Evolutionary conservation across 2,797 vertebrate species (phyloP).

Genomic region (Eulemur rubriventer): DNA sequence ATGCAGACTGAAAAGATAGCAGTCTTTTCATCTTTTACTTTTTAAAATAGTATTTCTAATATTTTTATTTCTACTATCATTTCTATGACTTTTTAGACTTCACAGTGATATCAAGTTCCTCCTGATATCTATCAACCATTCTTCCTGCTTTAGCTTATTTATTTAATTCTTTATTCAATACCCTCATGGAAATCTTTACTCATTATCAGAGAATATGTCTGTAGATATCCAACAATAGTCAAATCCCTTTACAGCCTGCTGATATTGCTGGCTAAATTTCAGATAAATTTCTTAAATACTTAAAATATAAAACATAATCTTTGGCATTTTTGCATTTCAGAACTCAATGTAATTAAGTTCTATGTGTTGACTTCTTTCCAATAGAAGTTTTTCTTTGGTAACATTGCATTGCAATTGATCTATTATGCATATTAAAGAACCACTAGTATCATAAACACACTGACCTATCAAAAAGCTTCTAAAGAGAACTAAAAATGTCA

Average conservation of each 20-base stretch:
- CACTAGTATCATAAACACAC: conserved; percentile 68
- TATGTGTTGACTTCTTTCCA: conserved; percentile 65
- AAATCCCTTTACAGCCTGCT: background rate
- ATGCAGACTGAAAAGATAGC: background rate
- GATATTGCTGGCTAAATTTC: conserved; percentile 28
- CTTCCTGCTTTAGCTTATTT: background rate
- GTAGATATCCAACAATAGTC: background rate
- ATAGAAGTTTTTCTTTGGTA: conserved; percentile 76
- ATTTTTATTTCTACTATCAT: background rate
- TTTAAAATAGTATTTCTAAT: conserved; percentile 8
- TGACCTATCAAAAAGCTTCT: conserved; percentile 75
- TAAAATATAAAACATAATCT: conserved; percentile 30
- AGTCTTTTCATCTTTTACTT: conserved; percentile 13
- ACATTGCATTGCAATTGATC: conserved; percentile 69
- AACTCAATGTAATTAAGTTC: conserved; percentile 62
- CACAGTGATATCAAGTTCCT: background rate
- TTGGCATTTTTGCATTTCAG: conserved; percentile 48
- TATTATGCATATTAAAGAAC: conserved; percentile 75
- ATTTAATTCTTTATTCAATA: conserved; percentile 47
- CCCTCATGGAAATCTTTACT: background rate
- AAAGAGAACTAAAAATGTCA: conserved; percentile 74
- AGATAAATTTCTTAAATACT: conserved; percentile 40
- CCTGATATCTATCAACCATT: background rate
- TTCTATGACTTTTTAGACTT: conserved; percentile 2
- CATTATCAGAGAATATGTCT: conserved; percentile 21